A percentile compares a stretch with the other conserved stretches of the same genome.
Evolutionary conservation across 2,113 vertebrate genomes (phyloP).

Genomic region (Chamaea fasciata): DNA sequence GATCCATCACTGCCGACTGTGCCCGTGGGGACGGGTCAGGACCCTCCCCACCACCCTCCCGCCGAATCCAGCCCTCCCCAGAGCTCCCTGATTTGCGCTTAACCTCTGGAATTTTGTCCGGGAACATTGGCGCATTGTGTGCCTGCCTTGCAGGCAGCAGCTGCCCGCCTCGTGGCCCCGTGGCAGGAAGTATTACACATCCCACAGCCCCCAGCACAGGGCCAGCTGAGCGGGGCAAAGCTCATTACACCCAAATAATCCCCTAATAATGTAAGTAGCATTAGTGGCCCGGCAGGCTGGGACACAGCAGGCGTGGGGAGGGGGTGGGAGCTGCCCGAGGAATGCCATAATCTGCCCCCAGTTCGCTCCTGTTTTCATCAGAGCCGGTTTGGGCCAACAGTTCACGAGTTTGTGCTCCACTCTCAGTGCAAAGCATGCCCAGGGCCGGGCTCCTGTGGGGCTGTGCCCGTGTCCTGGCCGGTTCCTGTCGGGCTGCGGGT

Average conservation of each 20-base stretch:
- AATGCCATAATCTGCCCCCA: constrained; percentile 23
- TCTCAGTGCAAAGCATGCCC: accelerated
- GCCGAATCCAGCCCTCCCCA: background rate
- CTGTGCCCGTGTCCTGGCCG: background rate
- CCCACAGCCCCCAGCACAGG: background rate
- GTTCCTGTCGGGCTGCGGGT: accelerated
- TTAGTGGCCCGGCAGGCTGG: background rate
- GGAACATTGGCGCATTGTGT: constrained; percentile 42
- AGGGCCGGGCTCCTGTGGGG: accelerated
- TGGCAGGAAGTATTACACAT: constrained; percentile 44
- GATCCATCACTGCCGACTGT: accelerated
- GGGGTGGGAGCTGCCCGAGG: background rate
- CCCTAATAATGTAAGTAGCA: constrained; percentile 63
- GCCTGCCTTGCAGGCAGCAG: background rate
- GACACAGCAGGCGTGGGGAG: background rate
- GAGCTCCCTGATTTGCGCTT: background rate
- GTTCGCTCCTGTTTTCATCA: background rate
- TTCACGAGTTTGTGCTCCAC: background rate
- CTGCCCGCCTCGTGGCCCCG: background rate
- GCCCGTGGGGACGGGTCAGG: background rate
- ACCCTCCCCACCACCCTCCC: background rate
- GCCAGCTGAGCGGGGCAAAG: constrained; percentile 52
- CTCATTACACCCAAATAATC: constrained; percentile 66
- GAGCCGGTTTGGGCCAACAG: background rate
- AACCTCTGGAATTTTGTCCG: background rate